Percentiles rank a stretch among this genome's conserved stretches.
Evolutionary conservation across 2,888 invertebrate species (phyloP).

Genomic region (Hymenopus coronatus): DNA sequence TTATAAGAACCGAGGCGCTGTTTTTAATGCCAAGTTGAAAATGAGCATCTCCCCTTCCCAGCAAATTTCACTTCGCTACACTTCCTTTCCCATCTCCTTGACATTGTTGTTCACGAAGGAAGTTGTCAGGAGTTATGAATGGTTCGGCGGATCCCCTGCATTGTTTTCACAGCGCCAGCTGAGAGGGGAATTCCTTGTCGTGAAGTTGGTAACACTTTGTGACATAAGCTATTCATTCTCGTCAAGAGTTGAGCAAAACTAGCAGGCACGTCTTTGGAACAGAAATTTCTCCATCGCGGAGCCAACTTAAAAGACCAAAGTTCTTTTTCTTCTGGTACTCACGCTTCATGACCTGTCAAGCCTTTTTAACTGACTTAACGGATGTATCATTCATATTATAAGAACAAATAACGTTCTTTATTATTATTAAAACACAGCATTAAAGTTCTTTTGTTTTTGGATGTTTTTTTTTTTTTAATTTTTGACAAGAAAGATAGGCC

Average conservation of each 20-base stretch:
- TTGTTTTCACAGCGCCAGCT: not conserved
- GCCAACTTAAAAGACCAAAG: not conserved
- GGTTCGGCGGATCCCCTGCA: not conserved
- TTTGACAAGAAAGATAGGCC: too few relatives aligned
- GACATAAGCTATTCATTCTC: conserved; percentile 10
- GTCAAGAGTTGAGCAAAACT: not conserved
- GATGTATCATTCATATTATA: too few relatives aligned
- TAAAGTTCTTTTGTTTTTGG: too few relatives aligned
- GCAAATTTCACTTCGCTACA: too few relatives aligned
- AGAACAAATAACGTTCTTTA: too few relatives aligned
- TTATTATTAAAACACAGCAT: too few relatives aligned
- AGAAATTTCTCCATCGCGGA: not conserved
- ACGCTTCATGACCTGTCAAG: not conserved
- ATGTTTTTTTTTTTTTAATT: too few relatives aligned
- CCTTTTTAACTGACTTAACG: not conserved
- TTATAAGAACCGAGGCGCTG: not conserved
- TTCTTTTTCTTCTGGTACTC: not conserved
- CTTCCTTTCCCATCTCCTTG: not conserved
- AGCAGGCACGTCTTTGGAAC: not conserved
- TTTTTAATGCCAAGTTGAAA: not conserved
- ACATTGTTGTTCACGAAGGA: not conserved
- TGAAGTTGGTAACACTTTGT: conserved; percentile 7
- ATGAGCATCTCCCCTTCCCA: not conserved
- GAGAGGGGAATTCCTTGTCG: not conserved
- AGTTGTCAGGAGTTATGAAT: conserved; percentile 17